Percentiles rank a stretch among this genome's conserved stretches.
Conservation (phyloP, 1,140 invertebrate species). For the Drosophila ercepeae region DNA sequence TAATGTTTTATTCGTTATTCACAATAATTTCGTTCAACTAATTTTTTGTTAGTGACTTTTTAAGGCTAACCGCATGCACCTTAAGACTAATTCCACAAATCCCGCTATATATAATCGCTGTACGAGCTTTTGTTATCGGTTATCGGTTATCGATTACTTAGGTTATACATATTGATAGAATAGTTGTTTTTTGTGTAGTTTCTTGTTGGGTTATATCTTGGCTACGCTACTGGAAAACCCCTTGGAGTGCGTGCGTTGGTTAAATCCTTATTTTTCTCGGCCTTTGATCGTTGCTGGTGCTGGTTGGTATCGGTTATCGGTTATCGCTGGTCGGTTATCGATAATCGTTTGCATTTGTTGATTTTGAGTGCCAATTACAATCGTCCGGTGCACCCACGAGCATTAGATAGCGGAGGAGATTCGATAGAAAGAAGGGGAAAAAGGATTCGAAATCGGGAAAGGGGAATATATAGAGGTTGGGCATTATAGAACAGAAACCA, state of each 20-base stretch:
- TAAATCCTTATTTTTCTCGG: not conserved
- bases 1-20: slow-evolving; percentile 43
- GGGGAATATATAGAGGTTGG: not conserved
- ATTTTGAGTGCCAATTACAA: slow-evolving; percentile 27
- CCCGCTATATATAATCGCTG: not conserved
- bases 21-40: slow-evolving; percentile 46
- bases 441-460: not conserved
- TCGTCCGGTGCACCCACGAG: slow-evolving; percentile 36
- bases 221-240: slow-evolving; percentile 19
- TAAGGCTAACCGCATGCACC: slow-evolving; percentile 23
- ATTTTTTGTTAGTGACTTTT: slow-evolving; percentile 19
- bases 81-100: slow-evolving; percentile 1
- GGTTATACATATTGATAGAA: slow-evolving; percentile 1
- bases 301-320: slow-evolving; percentile 18
- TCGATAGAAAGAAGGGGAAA: not conserved
- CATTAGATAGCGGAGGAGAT: slow-evolving; percentile 14
- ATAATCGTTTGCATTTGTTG: slow-evolving; percentile 3
- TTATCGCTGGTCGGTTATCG: slow-evolving; percentile 19
- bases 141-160: slow-evolving; percentile 1
- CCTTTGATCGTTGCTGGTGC: not conserved
- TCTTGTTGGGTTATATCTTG: slow-evolving; percentile 10
- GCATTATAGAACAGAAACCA: slow-evolving; percentile 19
- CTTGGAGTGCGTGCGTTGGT: slow-evolving; percentile 20
- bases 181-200: slow-evolving; percentile 13
- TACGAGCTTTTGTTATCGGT: not conserved